A percentile compares a stretch with the other conserved stretches of the same genome.
These are phyloP conservation scores for Zootoca vivipara DNA, from an alignment of 2,113 vertebrate species.

Conservation along the genomic window DNA sequence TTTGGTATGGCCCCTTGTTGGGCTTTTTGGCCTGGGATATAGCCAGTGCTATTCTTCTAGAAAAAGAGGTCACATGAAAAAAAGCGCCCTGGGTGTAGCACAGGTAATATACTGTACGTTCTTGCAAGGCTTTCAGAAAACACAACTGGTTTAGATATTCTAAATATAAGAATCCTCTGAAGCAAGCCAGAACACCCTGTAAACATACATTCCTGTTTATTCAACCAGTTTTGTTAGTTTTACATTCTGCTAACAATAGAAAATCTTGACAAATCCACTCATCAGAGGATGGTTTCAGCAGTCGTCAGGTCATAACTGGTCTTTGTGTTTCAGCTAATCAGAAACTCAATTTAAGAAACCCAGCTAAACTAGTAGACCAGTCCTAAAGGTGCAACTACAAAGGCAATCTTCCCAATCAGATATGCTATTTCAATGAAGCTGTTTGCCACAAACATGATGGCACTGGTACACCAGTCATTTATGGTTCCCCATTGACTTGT, in stretches of 20 bases:
- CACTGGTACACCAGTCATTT: neutral
- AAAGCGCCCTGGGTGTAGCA: neutral
- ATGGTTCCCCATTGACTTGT: neutral
- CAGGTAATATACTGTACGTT: constrained; percentile 45
- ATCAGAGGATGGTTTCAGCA: constrained; percentile 49
- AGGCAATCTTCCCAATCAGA: neutral
- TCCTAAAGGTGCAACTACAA: neutral
- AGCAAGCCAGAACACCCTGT: constrained; percentile 57
- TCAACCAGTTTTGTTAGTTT: constrained; percentile 64
- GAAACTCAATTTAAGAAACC: constrained; percentile 38
- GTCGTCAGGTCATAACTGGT: neutral
- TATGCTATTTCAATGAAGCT: neutral
- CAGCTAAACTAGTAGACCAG: constrained; percentile 26
- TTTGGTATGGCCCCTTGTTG: neutral
- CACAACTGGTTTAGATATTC: constrained; percentile 59
- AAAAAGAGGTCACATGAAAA: constrained; percentile 61
- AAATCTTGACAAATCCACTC: constrained; percentile 55
- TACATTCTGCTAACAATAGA: constrained; percentile 64
- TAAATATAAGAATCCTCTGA: constrained; percentile 62
- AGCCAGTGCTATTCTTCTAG: no score
- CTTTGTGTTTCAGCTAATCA: constrained; percentile 34
- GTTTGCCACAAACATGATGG: neutral
- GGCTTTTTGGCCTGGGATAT: constrained; percentile 47
- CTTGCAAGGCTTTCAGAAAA: constrained; percentile 61
- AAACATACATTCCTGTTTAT: constrained; percentile 80